Evolutionary conservation across 2,113 vertebrate genomes (phyloP), one percentile per base, ranked within the genome.

Genomic region (Loxodonta africana): DNA sequence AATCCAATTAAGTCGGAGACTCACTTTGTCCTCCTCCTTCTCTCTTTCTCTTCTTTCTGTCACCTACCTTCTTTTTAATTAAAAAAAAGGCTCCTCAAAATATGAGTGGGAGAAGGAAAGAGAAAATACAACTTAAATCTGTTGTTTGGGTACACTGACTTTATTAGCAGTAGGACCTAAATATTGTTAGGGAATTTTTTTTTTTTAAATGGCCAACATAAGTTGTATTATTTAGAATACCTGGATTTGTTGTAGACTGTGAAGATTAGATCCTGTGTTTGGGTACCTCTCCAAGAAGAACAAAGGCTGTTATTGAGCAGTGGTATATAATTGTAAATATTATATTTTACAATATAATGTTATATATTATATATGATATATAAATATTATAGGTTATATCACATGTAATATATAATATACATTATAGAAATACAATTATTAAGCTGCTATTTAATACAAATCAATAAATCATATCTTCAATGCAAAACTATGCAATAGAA

Each of bases 141-240:
- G 4, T 83, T 82, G 12, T 78, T 95, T 87, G 73, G 41, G 60
- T 62, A 28, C 77, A 25, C 90, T 92, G 23, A 88, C 33, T 93
- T 93, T 82, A 77, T 84, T 88, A 92, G 25, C 26, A 33, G 5
- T 30, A 23, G 67, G 63, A 6, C 60, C 84, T 92, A 92, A 85
- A 91, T 0, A 67, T 82, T 76, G 62, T 63, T 65, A 63, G 37
- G 28, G 74, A 44, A 18, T 77, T 33, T 71, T 67, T 92, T n/a
- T 71, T 62, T 92, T 25, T 8, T 11, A 41, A 91, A 94, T 76
- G 41, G 46, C 21, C 63, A 46, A 71, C 83, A 71, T 60, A 15
- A 96, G 26, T 80, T 69, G 10, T 28, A 6, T 91, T 69, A 71
- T 85, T 96, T 26, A 82, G 48, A 82, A 65, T 71, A 83, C 30